These are phyloP conservation scores for Cenopis cana DNA, from an alignment of 2,888 invertebrate genomes.

Conservation along the genomic window DNA sequence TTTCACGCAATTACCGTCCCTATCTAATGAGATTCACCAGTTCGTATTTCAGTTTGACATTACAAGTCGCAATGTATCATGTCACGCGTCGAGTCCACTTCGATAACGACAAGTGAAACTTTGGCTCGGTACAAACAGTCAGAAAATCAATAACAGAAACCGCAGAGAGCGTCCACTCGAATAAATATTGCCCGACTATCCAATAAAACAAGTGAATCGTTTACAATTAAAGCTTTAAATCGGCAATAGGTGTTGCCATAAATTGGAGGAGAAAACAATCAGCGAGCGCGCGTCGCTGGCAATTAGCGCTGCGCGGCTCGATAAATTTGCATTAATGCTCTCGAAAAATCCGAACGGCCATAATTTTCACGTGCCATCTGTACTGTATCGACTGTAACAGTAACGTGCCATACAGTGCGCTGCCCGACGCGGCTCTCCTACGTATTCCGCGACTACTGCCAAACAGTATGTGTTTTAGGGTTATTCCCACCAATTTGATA, in stretches of 20 bases:
- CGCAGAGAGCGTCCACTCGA: constrained; percentile 72
- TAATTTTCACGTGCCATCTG: constrained; percentile 81
- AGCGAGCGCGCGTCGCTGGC: constrained; percentile 81
- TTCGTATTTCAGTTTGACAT: constrained; percentile 45
- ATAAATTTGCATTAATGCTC: constrained; percentile 85
- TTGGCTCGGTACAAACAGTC: constrained; percentile 61
- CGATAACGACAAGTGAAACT: constrained; percentile 59
- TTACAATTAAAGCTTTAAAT: constrained; percentile 85
- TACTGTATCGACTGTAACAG: constrained; percentile 46
- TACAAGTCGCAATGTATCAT: constrained; percentile 57
- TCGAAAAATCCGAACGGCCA: constrained; percentile 83
- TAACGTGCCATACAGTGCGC: constrained; percentile 14
- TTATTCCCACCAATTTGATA: too few species aligned
- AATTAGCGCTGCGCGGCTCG: constrained; percentile 83
- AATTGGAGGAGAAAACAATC: constrained; percentile 84
- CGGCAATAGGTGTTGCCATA: constrained; percentile 86
- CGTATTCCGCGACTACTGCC: constrained; percentile 53
- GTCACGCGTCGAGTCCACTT: constrained; percentile 53
- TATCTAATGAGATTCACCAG: constrained; percentile 9
- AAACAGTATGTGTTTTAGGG: constrained; percentile 47
- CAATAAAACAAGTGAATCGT: constrained; percentile 85
- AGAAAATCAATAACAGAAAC: constrained; percentile 81
- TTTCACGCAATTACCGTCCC: neutral
- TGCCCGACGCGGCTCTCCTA: constrained; percentile 34
- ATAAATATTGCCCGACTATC: constrained; percentile 83